Evolutionary conservation across 2,888 invertebrate genomes (phyloP).

Genomic region (Prionchulus punctatus): DNA sequence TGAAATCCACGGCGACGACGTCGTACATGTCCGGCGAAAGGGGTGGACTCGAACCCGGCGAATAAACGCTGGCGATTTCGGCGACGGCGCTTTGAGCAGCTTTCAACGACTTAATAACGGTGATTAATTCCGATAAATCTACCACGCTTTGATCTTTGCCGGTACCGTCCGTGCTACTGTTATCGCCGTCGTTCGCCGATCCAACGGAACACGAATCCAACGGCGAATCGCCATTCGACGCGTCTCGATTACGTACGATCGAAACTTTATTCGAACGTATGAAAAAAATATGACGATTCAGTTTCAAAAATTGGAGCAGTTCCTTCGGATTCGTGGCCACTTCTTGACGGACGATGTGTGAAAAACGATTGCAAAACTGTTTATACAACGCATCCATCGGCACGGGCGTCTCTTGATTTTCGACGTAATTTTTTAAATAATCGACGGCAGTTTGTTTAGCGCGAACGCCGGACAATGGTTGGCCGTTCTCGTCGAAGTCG

Average conservation of each 20-base stretch:
- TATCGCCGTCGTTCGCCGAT: background rate
- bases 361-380: conserved; percentile 28
- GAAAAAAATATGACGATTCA: conserved; percentile 84
- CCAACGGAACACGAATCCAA: too few relatives aligned
- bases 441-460: conserved; percentile 31
- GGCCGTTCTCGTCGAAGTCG: conserved; percentile 26
- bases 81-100: conserved; percentile 19
- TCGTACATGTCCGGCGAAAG: conserved; percentile 19
- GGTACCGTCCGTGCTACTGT: too few relatives aligned
- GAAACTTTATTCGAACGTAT: conserved; percentile 72
- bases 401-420: conserved; percentile 22
- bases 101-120: conserved; percentile 24
- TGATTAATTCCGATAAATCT: too few relatives aligned
- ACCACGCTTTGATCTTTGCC: too few relatives aligned
- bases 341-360: conserved; percentile 37
- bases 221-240: background rate
- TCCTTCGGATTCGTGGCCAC: conserved; percentile 75
- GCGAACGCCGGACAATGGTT: conserved; percentile 24
- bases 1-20: conserved; percentile 68
- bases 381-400: conserved; percentile 28
- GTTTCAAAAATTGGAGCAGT: conserved; percentile 68
- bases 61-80: background rate
- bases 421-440: conserved; percentile 24
- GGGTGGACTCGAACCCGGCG: conserved; percentile 4
- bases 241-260: background rate